Percentiles rank a stretch among this genome's conserved stretches.
Evolutionary conservation across 1,140 invertebrate species (phyloP).

Genomic region (Andricus grossulariae): DNA sequence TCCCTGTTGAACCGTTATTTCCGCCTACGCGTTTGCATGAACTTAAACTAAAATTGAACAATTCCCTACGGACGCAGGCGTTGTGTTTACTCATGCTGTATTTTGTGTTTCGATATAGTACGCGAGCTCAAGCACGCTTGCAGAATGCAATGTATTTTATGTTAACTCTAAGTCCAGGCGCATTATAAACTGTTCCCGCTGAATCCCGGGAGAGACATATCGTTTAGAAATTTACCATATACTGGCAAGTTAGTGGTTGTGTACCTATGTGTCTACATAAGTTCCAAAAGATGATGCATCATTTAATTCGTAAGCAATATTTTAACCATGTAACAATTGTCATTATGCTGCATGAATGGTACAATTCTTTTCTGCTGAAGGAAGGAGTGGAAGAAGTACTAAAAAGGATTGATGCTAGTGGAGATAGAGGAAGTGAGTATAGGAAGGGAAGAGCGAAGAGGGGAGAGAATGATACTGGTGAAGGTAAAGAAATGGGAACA

Average conservation of each 20-base stretch:
- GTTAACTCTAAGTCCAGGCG: constrained; percentile 45
- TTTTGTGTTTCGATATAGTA: constrained; percentile 27
- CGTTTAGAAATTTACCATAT: constrained; percentile 67
- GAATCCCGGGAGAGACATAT: constrained; percentile 60
- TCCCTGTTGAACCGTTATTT: constrained; percentile 37
- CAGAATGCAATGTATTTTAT: constrained; percentile 44
- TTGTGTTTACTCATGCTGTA: constrained; percentile 44
- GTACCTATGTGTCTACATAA: background rate
- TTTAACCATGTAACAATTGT: no score
- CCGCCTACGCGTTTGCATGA: constrained; percentile 40
- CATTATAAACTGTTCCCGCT: constrained; percentile 54
- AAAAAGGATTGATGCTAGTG: no score
- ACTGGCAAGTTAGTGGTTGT: background rate
- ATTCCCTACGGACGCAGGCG: constrained; percentile 55
- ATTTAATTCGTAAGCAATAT: no score
- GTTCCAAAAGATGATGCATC: background rate
- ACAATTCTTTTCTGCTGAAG: no score
- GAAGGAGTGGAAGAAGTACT: no score
- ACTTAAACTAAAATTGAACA: constrained; percentile 64
- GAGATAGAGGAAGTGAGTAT: no score
- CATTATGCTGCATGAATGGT: no score
- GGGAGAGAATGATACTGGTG: no score
- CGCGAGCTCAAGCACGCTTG: constrained; percentile 34
- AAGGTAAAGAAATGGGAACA: no score
- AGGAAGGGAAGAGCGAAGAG: no score